These are phyloP conservation scores for Galbula dea DNA, from an alignment of 2,113 vertebrate genomes.

Conservation along the genomic window DNA sequence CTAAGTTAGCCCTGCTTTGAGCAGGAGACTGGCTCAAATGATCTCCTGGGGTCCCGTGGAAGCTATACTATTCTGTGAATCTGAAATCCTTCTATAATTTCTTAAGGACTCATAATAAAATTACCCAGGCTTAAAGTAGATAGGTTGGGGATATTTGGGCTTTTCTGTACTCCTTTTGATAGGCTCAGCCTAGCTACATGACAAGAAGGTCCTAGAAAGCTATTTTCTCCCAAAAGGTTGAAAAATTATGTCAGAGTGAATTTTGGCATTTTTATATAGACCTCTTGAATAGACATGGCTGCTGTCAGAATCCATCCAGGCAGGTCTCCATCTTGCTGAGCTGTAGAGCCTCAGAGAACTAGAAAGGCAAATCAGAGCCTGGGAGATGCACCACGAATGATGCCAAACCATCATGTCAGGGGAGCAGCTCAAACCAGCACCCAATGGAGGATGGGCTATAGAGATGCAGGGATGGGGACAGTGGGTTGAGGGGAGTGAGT, in stretches of 20 bases:
- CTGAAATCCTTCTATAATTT: background rate
- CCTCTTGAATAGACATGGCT: background rate
- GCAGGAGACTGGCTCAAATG: background rate
- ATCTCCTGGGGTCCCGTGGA: background rate
- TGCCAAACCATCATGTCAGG: background rate
- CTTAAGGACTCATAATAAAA: background rate
- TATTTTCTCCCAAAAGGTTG: background rate
- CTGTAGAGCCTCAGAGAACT: background rate
- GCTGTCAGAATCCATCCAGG: background rate
- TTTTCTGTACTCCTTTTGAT: background rate
- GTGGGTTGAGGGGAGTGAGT: background rate
- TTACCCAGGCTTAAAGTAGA: background rate
- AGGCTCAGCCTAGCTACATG: background rate
- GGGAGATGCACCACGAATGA: accelerated
- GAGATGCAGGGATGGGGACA: background rate
- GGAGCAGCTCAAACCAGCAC: background rate
- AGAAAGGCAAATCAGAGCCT: background rate
- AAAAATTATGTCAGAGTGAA: background rate
- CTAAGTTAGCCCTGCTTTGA: background rate
- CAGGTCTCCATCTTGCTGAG: background rate
- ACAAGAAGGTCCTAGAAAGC: background rate
- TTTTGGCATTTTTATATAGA: background rate
- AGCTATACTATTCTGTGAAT: background rate
- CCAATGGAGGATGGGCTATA: background rate
- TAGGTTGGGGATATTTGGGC: background rate